These are phyloP conservation scores for Erethizon dorsatum DNA, from an alignment of 2,797 vertebrate genomes.

Conservation along the genomic window DNA sequence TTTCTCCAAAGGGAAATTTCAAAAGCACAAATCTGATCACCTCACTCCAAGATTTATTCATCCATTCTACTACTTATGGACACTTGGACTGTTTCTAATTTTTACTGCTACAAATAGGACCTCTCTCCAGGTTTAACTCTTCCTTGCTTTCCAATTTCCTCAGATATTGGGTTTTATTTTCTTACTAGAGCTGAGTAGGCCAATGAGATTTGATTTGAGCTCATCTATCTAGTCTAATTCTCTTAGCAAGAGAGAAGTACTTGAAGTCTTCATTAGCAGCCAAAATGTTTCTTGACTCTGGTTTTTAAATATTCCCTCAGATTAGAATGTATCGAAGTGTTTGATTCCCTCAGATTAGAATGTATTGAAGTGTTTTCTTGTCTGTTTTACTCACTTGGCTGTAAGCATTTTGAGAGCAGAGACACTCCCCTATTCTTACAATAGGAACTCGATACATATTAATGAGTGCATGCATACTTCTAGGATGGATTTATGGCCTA, in stretches of 20 bases:
- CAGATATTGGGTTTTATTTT: not conserved
- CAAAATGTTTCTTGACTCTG: not conserved
- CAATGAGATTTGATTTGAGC: not conserved
- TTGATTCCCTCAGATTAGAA: too few relatives aligned
- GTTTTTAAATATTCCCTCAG: slow-evolving; percentile 50
- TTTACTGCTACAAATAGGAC: not conserved
- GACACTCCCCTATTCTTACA: not conserved
- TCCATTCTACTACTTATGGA: not conserved
- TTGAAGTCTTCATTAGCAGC: not conserved
- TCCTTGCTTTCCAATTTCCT: not conserved
- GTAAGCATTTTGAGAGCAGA: slow-evolving; percentile 24
- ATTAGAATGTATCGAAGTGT: not conserved
- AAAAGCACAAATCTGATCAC: slow-evolving; percentile 21
- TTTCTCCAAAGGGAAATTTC: slow-evolving; percentile 16
- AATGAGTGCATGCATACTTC: slow-evolving; percentile 13
- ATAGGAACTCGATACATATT: not conserved
- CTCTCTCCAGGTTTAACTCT: not conserved
- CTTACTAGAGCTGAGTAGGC: not conserved
- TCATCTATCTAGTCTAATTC: not conserved
- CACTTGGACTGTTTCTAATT: not conserved
- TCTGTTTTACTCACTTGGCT: not conserved
- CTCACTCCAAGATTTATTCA: not conserved
- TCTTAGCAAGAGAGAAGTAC: slow-evolving; percentile 27
- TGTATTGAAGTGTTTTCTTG: not conserved
- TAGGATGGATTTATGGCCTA: slow-evolving; percentile 15